phyloP scores from a whole-genome alignment of 2,888 invertebrate genomes.

The Villa cingulata region DNA sequence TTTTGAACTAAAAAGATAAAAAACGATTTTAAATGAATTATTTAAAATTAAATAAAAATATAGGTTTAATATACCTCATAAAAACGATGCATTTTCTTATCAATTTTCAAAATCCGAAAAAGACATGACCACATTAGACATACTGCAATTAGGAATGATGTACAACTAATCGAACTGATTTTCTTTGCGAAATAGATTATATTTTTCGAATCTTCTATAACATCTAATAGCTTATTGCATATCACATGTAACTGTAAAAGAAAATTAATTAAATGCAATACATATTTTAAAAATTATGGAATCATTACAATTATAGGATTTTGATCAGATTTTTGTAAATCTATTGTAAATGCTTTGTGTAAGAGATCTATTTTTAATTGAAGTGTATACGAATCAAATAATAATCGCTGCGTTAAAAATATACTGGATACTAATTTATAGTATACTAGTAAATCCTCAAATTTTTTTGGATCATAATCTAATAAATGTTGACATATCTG shows the following conservation, averaged over 20 bases:
- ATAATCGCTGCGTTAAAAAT: not conserved
- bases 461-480: not conserved
- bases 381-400: not conserved
- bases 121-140: not conserved
- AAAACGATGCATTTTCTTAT: conserved; percentile 1
- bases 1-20: not conserved
- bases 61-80: not conserved
- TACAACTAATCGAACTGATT: not conserved
- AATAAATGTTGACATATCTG: not conserved
- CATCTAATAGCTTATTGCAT: not conserved
- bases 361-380: not conserved
- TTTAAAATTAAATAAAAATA: not conserved
- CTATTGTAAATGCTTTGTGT: not conserved
- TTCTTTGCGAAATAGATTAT: not conserved
- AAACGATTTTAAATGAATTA: not conserved
- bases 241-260: not conserved
- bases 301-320: not conserved
- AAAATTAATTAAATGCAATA: not conserved
- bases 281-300: not conserved
- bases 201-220: not conserved
- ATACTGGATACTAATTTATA: not conserved
- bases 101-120: not conserved
- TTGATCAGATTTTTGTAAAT: not conserved
- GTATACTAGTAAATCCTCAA: not conserved
- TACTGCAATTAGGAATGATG: not conserved